phyloP scores from a whole-genome alignment of 2,113 vertebrate genomes.

The Engraulis encrasicolus region DNA sequence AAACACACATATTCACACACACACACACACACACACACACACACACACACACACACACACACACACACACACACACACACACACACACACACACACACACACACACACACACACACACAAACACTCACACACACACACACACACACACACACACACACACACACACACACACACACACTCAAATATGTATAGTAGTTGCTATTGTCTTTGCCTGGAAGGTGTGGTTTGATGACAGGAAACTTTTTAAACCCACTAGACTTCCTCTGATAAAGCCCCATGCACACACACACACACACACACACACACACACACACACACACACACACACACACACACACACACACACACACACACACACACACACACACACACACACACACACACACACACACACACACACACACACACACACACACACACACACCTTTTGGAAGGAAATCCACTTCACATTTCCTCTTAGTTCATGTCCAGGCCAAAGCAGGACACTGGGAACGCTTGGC shows the following conservation, averaged over 20 bases:
- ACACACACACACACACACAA: too few species aligned
- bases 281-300: not conserved
- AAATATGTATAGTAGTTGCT: not conserved
- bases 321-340: not conserved
- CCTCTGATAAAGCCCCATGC: not conserved
- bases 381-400: not conserved
- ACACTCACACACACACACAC: not conserved
- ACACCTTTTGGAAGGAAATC: not conserved
- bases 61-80: too few species aligned
- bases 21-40: too few species aligned
- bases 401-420: slow-evolving; percentile 3
- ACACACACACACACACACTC: not conserved
- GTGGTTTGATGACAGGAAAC: not conserved
- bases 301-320: slow-evolving; percentile 6
- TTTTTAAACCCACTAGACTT: not conserved
- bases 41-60: too few species aligned
- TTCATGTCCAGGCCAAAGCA: not conserved
- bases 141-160: not conserved
- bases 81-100: too few species aligned
- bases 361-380: not conserved
- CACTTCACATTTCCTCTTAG: not conserved
- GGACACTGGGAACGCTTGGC: not conserved
- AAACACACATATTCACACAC: too few species aligned
- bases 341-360: not conserved
- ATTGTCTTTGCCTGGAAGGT: not conserved